Percentiles rank a stretch among this genome's conserved stretches.
Conservation (phyloP, 1,140 invertebrate species). For the Phocides pigmalion region DNA sequence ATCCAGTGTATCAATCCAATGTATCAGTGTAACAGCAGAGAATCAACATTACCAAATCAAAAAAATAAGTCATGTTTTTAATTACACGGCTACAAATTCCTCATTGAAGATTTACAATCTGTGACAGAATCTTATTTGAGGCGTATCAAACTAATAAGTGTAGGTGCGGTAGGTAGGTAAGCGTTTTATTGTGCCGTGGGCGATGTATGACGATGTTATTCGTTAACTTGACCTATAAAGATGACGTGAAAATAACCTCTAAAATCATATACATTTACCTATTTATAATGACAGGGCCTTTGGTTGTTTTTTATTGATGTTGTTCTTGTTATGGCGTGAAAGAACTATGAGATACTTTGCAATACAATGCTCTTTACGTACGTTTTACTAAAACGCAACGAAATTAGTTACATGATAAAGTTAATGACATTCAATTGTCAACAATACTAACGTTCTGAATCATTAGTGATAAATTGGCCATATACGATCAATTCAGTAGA, state of each 20-base stretch:
- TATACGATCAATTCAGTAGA: too few relatives aligned
- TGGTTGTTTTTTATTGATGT: neutral
- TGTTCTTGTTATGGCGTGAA: too few relatives aligned
- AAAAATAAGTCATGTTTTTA: slow-evolving; percentile 1
- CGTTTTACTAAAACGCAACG: too few relatives aligned
- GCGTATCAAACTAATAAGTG: slow-evolving; percentile 41
- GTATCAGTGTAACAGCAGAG: too few relatives aligned
- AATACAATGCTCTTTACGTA: too few relatives aligned
- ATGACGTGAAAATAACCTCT: slow-evolving; percentile 51
- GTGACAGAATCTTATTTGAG: slow-evolving; percentile 9
- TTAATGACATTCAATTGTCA: too few relatives aligned
- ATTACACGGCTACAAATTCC: slow-evolving; percentile 13
- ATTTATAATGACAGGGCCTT: slow-evolving; percentile 30
- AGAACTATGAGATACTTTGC: too few relatives aligned
- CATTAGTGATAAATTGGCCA: too few relatives aligned
- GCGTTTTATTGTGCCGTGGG: slow-evolving; percentile 60
- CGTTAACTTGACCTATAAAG: slow-evolving; percentile 66
- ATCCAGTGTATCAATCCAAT: too few relatives aligned
- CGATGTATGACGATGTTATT: slow-evolving; percentile 50
- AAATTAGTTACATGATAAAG: too few relatives aligned
- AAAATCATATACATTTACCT: slow-evolving; percentile 16
- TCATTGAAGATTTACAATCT: slow-evolving; percentile 30
- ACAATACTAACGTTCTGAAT: too few relatives aligned
- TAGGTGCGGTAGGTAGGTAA: slow-evolving; percentile 46
- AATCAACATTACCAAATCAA: too few relatives aligned